A percentile compares a stretch with the other conserved stretches of the same genome.
phyloP scores from a whole-genome alignment of 2,888 invertebrate species.

The Emmelina monodactyla region DNA sequence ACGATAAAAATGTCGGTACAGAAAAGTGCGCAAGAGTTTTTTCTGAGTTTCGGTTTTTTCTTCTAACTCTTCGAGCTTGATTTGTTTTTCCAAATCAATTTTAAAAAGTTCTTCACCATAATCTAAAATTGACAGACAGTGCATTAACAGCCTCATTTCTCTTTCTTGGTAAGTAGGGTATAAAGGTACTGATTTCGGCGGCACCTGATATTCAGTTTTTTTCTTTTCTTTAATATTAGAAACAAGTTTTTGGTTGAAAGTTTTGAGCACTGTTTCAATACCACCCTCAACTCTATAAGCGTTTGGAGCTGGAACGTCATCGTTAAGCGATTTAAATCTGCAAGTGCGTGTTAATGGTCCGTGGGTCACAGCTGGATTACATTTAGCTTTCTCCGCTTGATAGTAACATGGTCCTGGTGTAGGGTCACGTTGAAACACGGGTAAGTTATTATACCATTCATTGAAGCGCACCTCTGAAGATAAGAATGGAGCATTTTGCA shows the following conservation, averaged over 20 bases:
- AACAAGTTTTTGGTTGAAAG: constrained; percentile 35
- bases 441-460: constrained; percentile 41
- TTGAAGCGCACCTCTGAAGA: constrained; percentile 39
- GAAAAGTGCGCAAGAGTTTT: too few relatives aligned
- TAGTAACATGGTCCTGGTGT: constrained; percentile 44
- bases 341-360: constrained; percentile 32
- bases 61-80: too few relatives aligned
- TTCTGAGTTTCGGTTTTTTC: too few relatives aligned
- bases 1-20: too few relatives aligned
- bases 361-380: constrained; percentile 28
- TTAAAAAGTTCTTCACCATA: too few relatives aligned
- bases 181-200: too few relatives aligned
- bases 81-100: too few relatives aligned
- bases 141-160: too few relatives aligned
- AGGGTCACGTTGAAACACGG: constrained; percentile 24
- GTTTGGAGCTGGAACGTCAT: constrained; percentile 34
- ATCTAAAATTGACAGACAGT: too few relatives aligned
- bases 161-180: too few relatives aligned
- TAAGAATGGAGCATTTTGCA: constrained; percentile 38
- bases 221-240: constrained; percentile 28
- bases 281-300: constrained; percentile 30
- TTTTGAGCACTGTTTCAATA: constrained; percentile 35
- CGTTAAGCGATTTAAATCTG: constrained; percentile 24
- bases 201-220: too few relatives aligned
- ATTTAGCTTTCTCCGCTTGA: constrained; percentile 25